Evolutionary conservation across 2,797 vertebrate genomes (phyloP).

Genomic region (Eidolon dupreanum): DNA sequence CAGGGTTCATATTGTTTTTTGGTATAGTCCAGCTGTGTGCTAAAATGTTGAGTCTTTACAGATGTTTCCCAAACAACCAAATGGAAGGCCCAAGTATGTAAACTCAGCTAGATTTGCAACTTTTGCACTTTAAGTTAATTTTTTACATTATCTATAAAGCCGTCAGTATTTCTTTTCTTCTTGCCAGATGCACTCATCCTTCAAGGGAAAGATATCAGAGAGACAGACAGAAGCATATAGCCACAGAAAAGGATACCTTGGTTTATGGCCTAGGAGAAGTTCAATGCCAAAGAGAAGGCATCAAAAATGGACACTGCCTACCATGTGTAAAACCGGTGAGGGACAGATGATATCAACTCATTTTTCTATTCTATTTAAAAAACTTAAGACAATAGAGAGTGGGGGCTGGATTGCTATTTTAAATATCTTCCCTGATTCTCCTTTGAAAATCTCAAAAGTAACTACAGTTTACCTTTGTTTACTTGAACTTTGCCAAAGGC

Average conservation of each 20-base stretch:
- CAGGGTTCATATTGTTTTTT: background rate
- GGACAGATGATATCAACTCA: background rate
- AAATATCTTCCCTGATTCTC: background rate
- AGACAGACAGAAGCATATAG: background rate
- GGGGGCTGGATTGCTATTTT: background rate
- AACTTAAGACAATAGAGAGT: background rate
- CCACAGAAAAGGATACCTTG: background rate
- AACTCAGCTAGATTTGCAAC: background rate
- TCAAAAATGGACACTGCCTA: background rate
- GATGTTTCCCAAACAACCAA: background rate
- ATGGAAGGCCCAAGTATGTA: background rate
- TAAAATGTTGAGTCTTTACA: background rate
- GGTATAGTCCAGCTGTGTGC: background rate
- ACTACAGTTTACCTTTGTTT: background rate
- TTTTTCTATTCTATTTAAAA: background rate
- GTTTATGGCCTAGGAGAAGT: slow-evolving; percentile 5
- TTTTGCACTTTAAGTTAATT: slow-evolving; percentile 20
- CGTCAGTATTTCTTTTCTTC: background rate
- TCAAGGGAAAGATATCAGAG: background rate
- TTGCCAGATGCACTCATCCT: slow-evolving; percentile 3
- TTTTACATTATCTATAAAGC: background rate
- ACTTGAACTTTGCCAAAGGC: background rate
- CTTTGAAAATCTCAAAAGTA: background rate
- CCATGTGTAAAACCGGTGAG: background rate
- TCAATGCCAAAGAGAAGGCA: background rate